These are phyloP conservation scores for Dichetophora obliterata DNA, from an alignment of 2,888 invertebrate genomes.

Conservation along the genomic window DNA sequence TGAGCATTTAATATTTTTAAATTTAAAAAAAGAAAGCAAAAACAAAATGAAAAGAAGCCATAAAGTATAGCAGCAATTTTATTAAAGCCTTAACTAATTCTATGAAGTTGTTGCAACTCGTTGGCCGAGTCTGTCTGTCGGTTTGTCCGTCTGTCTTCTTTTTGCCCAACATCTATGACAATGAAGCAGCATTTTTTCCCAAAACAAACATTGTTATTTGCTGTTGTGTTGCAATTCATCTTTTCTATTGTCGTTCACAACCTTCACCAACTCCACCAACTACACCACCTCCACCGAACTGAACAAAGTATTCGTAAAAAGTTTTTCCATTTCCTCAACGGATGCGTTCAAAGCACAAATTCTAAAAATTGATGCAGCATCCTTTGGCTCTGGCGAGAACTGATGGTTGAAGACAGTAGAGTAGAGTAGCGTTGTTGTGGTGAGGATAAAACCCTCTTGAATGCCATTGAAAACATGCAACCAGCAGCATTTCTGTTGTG, in stretches of 20 bases:
- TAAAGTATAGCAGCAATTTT: background rate
- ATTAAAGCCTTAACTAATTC: too few relatives aligned
- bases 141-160: too few relatives aligned
- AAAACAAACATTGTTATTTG: too few relatives aligned
- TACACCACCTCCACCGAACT: background rate
- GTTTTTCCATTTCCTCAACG: constrained; percentile 43
- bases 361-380: constrained; percentile 18
- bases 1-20: background rate
- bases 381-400: background rate
- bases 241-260: background rate
- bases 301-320: constrained; percentile 39
- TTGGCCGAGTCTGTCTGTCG: too few relatives aligned
- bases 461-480: too few relatives aligned
- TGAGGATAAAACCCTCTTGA: too few relatives aligned
- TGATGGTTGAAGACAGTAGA: background rate
- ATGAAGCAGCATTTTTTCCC: too few relatives aligned
- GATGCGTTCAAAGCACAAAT: constrained; percentile 34
- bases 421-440: too few relatives aligned
- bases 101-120: too few relatives aligned
- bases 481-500: too few relatives aligned
- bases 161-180: too few relatives aligned
- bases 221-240: too few relatives aligned
- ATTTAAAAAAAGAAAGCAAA: background rate
- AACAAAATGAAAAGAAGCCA: background rate
- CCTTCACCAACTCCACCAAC: background rate